phyloP scores from a whole-genome alignment of 2,888 invertebrate species.

The Eupeodes latifasciatus region DNA sequence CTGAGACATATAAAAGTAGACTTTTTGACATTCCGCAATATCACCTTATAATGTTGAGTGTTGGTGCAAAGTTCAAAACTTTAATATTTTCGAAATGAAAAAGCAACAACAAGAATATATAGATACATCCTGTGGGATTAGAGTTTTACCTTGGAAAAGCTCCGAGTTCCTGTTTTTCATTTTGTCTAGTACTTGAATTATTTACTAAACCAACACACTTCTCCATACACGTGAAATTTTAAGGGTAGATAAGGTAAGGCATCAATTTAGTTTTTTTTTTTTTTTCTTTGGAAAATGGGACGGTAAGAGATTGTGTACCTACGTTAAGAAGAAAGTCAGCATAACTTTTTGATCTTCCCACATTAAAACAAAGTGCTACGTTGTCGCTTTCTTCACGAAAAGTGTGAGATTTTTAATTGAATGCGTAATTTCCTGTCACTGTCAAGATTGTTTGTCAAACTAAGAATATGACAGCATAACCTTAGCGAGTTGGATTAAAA shows the following conservation, averaged over 20 bases:
- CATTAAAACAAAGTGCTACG: conserved; percentile 6
- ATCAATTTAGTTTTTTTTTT: conserved; percentile 9
- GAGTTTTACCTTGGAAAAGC: conserved; percentile 26
- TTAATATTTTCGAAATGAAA: conserved; percentile 41
- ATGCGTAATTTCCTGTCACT: conserved; percentile 40
- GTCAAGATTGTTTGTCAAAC: background rate
- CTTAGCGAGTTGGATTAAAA: background rate
- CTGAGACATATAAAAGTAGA: conserved; percentile 47
- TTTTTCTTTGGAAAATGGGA: background rate
- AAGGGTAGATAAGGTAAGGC: background rate
- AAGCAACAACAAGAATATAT: conserved; percentile 6
- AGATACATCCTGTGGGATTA: conserved; percentile 40
- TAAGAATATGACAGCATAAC: background rate
- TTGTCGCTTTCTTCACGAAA: conserved; percentile 22
- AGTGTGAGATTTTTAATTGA: conserved; percentile 38
- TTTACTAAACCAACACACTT: conserved; percentile 17
- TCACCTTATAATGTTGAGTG: conserved; percentile 20
- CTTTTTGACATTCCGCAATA: conserved; percentile 46
- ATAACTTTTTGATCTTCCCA: conserved; percentile 14
- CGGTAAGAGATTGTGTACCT: too few relatives aligned
- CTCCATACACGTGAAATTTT: background rate
- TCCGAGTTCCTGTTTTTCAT: conserved; percentile 25
- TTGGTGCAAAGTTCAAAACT: conserved; percentile 23
- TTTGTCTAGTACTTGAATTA: conserved; percentile 32
- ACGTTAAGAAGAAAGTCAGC: conserved; percentile 26